A percentile compares a stretch with the other conserved stretches of the same genome.
Conservation (phyloP, 1,140 invertebrate species). For the Drosophila repletoides region DNA sequence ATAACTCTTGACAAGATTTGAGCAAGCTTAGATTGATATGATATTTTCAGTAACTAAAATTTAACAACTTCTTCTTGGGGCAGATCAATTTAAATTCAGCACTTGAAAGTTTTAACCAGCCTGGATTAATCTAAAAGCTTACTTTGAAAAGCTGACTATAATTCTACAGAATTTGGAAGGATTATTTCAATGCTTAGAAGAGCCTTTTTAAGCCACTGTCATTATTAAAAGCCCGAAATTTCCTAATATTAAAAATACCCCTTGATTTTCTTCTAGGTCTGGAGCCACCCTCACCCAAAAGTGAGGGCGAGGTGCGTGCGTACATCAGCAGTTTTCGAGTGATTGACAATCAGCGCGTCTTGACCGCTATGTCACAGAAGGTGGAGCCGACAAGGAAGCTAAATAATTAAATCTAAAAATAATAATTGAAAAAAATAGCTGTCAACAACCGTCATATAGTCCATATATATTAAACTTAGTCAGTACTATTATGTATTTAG, state of each 20-base stretch:
- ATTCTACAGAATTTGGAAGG: too few relatives aligned
- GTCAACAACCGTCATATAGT: constrained; percentile 26
- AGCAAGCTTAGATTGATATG: too few relatives aligned
- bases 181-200: too few relatives aligned
- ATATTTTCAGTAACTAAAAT: too few relatives aligned
- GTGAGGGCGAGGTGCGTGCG: constrained; percentile 86
- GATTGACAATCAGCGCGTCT: constrained; percentile 90
- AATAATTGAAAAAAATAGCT: background rate
- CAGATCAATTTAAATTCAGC: too few relatives aligned
- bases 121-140: too few relatives aligned
- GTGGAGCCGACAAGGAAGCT: constrained; percentile 84
- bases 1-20: too few relatives aligned
- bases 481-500: constrained; percentile 19
- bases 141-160: too few relatives aligned
- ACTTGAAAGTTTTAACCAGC: too few relatives aligned
- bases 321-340: constrained; percentile 88
- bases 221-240: too few relatives aligned
- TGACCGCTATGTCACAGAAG: constrained; percentile 89
- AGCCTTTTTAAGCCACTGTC: too few relatives aligned
- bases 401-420: constrained; percentile 14
- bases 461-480: constrained; percentile 7
- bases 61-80: background rate
- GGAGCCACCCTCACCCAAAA: constrained; percentile 87
- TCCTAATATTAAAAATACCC: background rate
- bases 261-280: constrained; percentile 82